These are phyloP conservation scores for Saccopteryx leptura DNA, from an alignment of 2,113 vertebrate genomes.

Conservation along the genomic window DNA sequence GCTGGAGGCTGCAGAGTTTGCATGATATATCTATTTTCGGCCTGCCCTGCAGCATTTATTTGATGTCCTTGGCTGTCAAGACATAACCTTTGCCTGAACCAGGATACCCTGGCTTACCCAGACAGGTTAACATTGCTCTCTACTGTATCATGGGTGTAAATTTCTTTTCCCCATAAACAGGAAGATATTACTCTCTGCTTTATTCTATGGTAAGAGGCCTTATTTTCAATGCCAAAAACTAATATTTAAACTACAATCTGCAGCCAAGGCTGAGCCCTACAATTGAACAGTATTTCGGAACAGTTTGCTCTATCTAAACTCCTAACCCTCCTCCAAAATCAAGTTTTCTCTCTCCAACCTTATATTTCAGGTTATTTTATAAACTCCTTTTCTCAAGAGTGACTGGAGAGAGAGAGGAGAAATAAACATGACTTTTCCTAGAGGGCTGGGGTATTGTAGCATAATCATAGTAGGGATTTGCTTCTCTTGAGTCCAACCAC, in stretches of 20 bases:
- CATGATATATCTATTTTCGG: not conserved
- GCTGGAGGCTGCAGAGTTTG: not conserved
- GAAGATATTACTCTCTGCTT: slow-evolving; percentile 34
- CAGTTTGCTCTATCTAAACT: not conserved
- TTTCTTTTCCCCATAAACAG: not conserved
- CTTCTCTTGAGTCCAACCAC: not conserved
- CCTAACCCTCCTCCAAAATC: not conserved
- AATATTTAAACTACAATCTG: slow-evolving; percentile 25
- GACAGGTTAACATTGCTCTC: slow-evolving; percentile 1
- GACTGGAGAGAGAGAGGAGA: not conserved
- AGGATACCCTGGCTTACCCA: not conserved
- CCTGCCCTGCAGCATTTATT: not conserved
- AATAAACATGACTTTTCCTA: not conserved
- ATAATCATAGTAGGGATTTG: not conserved
- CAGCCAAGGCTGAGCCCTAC: not conserved
- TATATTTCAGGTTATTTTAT: not conserved
- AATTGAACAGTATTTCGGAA: slow-evolving; percentile 18
- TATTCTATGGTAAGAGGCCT: not conserved
- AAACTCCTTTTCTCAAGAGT: not conserved
- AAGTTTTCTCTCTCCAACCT: not conserved
- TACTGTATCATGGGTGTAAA: not conserved
- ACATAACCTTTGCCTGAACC: not conserved
- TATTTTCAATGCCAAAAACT: slow-evolving; percentile 41
- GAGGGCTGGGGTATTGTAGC: not conserved
- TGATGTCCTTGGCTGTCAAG: not conserved